A percentile compares a stretch with the other conserved stretches of the same genome.
Evolutionary conservation across 1,140 invertebrate genomes (phyloP).

Genomic region (Drosophila micromelanica): DNA sequence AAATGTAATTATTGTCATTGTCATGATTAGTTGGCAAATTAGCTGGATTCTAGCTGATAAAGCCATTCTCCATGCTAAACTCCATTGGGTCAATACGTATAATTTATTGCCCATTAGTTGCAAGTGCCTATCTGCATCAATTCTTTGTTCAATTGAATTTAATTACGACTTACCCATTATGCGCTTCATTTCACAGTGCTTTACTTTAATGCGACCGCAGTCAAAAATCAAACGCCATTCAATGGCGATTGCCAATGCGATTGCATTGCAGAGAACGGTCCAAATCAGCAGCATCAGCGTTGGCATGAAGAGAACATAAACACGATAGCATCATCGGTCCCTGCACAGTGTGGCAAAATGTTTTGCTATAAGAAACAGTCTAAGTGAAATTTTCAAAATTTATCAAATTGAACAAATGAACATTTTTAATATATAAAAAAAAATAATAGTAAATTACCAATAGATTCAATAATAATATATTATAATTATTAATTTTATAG

Average conservation of each 20-base stretch:
- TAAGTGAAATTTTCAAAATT: no score
- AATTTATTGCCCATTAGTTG: constrained; percentile 5
- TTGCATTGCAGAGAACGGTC: constrained; percentile 43
- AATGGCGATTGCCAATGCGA: constrained; percentile 36
- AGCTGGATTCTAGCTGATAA: neutral
- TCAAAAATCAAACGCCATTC: constrained; percentile 40
- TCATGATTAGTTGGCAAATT: neutral
- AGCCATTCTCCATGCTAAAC: neutral
- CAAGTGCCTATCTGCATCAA: constrained; percentile 13
- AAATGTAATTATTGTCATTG: neutral
- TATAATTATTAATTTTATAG: no score
- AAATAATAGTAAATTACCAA: neutral
- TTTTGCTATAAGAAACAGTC: neutral
- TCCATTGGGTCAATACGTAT: neutral
- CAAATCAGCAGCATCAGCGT: constrained; percentile 45
- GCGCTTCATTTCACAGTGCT: constrained; percentile 18
- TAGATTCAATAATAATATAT: no score
- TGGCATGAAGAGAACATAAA: constrained; percentile 44
- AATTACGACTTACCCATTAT: constrained; percentile 11
- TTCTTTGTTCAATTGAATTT: constrained; percentile 18
- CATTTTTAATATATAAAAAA: neutral
- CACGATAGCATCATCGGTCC: constrained; percentile 18
- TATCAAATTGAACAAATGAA: no score
- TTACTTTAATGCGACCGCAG: constrained; percentile 18
- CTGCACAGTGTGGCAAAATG: constrained; percentile 12